Evolutionary conservation across 2,888 invertebrate genomes (phyloP), one percentile per base, ranked within the genome.

Genomic region (Phyto melanocephala): DNA sequence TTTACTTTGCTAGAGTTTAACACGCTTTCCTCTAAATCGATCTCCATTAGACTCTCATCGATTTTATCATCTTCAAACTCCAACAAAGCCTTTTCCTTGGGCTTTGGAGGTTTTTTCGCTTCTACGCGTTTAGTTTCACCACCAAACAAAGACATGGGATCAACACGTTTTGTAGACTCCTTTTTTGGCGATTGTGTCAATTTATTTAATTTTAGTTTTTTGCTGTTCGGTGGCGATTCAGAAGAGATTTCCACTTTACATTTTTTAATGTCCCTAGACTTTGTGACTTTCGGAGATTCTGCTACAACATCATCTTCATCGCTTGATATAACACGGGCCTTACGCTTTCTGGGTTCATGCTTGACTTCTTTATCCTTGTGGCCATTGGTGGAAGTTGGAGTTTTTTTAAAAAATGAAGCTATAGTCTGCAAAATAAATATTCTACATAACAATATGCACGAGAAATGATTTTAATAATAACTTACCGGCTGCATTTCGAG

Each of bases 41-140:
- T 85, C 68, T 87, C 87, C 86, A 87, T 86, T 0, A 88, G 85
- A 45, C 88, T 88, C 10, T 86, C 80, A 78, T 90, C 94, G 90
- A 96, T 96, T 75, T 94, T 94, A 35, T 94, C 93, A 76, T 89
- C 88, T 20, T 86, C 86, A 93, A 86, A 93, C 20, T 91, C 85
- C 83, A 92, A 90, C 28, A 88, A 83, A 33, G 87, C 88, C 62
- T 87, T 85, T 17, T 87, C 85, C 54, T 87, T 87, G 13, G 87
- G 85, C 71, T 88, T 87, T 28, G 87, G 83, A 88, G 92, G 24
- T 91, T 92, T 89, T 89, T 88, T 85, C 87, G 92, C 88, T 68
- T 93, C 92, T 7, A 93, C 90, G 83, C 94, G 92, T 85, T 93
- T 93, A 1, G 94, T 94, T 75, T 90, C 93, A 52, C 90, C 93